A percentile compares a stretch with the other conserved stretches of the same genome.
phyloP scores from a whole-genome alignment of 1,140 invertebrate genomes.

The Maconellicoccus hirsutus region DNA sequence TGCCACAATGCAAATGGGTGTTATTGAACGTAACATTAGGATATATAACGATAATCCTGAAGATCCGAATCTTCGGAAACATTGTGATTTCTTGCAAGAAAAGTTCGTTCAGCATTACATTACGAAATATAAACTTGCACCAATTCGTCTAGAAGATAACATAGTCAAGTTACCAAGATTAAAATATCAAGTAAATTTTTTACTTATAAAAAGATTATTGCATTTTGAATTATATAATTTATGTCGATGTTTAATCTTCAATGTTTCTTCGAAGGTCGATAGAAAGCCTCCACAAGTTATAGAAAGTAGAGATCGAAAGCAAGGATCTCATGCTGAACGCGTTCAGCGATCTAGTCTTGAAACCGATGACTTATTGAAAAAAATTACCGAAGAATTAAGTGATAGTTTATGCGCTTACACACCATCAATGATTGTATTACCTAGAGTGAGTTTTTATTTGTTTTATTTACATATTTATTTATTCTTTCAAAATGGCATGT shows the following conservation, averaged over 20 bases:
- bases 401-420: background rate
- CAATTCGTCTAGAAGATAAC: background rate
- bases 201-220: background rate
- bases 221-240: too few species aligned
- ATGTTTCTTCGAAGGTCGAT: background rate
- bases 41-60: background rate
- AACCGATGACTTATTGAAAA: background rate
- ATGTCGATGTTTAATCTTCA: background rate
- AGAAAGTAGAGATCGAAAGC: background rate
- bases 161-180: background rate
- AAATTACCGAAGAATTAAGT: background rate
- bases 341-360: background rate
- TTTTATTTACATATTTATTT: too few species aligned
- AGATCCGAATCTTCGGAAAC: background rate
- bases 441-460: background rate
- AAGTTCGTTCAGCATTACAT: background rate
- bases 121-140: background rate
- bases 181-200: background rate
- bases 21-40: background rate
- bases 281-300: background rate
- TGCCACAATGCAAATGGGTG: background rate
- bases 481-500: too few species aligned
- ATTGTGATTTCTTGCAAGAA: constrained; percentile 12
- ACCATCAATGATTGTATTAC: background rate
- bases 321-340: background rate